A percentile compares a stretch with the other conserved stretches of the same genome.
These are phyloP conservation scores for Champsocephalus esox DNA, from an alignment of 2,797 vertebrate genomes.

Conservation along the genomic window DNA sequence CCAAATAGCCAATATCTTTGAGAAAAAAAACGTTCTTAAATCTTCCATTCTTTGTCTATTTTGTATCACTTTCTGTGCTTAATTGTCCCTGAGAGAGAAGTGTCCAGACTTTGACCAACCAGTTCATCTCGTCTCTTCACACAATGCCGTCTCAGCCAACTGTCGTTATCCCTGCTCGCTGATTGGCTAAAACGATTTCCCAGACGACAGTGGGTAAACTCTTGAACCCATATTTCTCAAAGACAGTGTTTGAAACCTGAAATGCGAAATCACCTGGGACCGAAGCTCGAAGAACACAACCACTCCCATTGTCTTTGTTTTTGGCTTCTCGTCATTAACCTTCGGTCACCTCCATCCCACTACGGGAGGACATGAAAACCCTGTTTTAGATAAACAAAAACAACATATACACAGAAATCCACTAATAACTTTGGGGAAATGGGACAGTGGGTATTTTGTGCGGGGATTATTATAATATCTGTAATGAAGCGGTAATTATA, in stretches of 20 bases:
- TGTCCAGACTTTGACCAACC: constrained; percentile 45
- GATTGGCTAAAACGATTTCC: constrained; percentile 67
- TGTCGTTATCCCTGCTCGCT: constrained; percentile 29
- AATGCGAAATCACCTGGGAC: constrained; percentile 68
- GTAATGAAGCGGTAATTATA: constrained; percentile 69
- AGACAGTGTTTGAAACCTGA: constrained; percentile 69
- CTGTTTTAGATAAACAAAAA: constrained; percentile 70
- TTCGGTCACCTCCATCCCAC: constrained; percentile 63
- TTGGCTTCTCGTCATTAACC: constrained; percentile 80
- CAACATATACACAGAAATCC: constrained; percentile 61
- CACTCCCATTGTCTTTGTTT: constrained; percentile 47
- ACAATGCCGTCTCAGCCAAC: constrained; percentile 51
- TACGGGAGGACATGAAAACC: constrained; percentile 74
- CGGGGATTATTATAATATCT: constrained; percentile 66
- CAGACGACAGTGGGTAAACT: constrained; percentile 77
- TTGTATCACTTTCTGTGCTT: constrained; percentile 13
- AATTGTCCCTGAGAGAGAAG: constrained; percentile 29
- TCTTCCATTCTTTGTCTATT: constrained; percentile 2
- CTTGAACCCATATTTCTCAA: constrained; percentile 76
- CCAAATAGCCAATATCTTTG: constrained; percentile 7
- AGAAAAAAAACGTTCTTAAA: neutral
- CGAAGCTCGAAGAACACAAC: constrained; percentile 54
- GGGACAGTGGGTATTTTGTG: constrained; percentile 54
- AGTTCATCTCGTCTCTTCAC: constrained; percentile 42
- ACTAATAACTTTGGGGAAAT: constrained; percentile 73